Percentiles rank a stretch among this genome's conserved stretches.
Conservation (phyloP, 2,888 invertebrate species). For the Cheilosia grossa region DNA sequence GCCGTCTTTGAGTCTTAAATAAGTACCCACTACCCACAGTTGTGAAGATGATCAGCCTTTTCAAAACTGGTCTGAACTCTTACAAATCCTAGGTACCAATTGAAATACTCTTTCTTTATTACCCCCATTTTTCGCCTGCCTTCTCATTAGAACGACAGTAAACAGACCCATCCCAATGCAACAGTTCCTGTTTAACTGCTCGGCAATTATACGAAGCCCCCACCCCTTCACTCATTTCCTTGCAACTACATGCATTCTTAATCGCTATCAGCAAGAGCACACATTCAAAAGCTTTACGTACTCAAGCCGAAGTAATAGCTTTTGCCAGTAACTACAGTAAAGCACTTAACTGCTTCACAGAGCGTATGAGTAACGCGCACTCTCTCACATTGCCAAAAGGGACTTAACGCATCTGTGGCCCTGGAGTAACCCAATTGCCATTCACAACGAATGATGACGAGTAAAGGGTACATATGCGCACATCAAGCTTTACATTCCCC, state of each 20-base stretch:
- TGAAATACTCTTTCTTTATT: no score
- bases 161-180: no score
- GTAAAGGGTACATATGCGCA: constrained; percentile 34
- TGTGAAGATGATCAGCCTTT: no score
- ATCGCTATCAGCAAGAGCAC: constrained; percentile 29
- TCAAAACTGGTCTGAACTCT: no score
- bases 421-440: constrained; percentile 56
- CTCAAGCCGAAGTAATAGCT: constrained; percentile 58
- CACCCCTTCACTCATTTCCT: constrained; percentile 14
- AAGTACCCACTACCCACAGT: no score
- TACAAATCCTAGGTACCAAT: no score
- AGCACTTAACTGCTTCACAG: constrained; percentile 40
- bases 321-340: constrained; percentile 42
- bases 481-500: constrained; percentile 25
- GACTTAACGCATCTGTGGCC: constrained; percentile 31
- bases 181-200: neutral
- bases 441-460: constrained; percentile 36
- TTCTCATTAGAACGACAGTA: no score
- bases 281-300: constrained; percentile 35
- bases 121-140: no score
- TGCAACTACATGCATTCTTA: constrained; percentile 23
- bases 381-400: constrained; percentile 41
- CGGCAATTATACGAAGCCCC: neutral
- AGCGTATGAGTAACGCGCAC: constrained; percentile 50
- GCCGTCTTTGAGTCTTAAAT: no score